A percentile compares a stretch with the other conserved stretches of the same genome.
phyloP scores from a whole-genome alignment of 2,888 invertebrate species.

The Yponomeuta plumbellus region DNA sequence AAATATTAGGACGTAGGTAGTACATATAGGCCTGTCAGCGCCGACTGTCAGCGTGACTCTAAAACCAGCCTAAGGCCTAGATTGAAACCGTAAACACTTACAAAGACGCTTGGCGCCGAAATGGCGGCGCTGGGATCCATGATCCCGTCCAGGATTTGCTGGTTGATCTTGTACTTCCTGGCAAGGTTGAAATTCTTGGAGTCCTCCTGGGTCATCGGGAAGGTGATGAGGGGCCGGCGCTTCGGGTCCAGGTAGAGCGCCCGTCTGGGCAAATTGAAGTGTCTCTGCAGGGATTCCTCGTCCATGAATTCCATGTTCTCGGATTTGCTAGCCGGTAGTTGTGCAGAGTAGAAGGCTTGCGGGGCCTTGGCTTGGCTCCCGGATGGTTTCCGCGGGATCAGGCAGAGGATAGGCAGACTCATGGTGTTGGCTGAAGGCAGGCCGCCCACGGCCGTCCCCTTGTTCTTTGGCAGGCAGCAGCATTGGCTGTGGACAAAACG shows the following conservation, averaged over 20 bases:
- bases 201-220: conserved; percentile 55
- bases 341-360: conserved; percentile 23
- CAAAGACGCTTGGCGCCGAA: conserved; percentile 60
- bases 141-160: conserved; percentile 62
- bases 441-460: neutral
- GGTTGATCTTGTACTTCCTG: conserved; percentile 60
- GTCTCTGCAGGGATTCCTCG: conserved; percentile 54
- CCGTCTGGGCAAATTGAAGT: conserved; percentile 56
- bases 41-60: too few species aligned
- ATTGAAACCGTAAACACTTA: conserved; percentile 33
- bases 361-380: conserved; percentile 15
- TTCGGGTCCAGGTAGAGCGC: conserved; percentile 58
- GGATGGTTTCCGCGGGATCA: conserved; percentile 50
- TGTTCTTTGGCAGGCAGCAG: conserved; percentile 1
- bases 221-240: conserved; percentile 63
- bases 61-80: too few species aligned
- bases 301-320: conserved; percentile 47
- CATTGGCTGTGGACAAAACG: neutral
- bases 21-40: too few species aligned
- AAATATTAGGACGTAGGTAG: too few species aligned
- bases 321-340: conserved; percentile 23
- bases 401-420: conserved; percentile 53
- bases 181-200: conserved; percentile 52
- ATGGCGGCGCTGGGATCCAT: conserved; percentile 55
- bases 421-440: conserved; percentile 36